Conservation (phyloP, 2,888 invertebrate genomes). For the Clunio marinus region DNA sequence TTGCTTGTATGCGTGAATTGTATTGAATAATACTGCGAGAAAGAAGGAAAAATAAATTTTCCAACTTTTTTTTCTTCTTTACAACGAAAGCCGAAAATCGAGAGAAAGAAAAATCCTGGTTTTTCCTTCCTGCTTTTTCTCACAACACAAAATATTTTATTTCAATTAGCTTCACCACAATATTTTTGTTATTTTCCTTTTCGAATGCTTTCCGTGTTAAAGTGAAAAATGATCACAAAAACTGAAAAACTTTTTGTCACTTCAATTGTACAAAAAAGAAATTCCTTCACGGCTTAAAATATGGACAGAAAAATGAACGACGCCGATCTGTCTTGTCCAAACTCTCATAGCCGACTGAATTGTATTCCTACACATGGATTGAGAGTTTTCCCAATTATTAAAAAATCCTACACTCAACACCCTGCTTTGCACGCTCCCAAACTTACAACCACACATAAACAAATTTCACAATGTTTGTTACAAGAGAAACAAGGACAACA, state of each 20-base stretch:
- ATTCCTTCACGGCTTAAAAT: slow-evolving; percentile 35
- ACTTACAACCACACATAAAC: background rate
- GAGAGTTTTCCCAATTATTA: background rate
- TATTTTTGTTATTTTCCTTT: slow-evolving; percentile 28
- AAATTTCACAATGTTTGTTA: background rate
- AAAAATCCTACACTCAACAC: background rate
- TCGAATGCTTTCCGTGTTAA: too few species aligned
- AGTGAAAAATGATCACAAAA: background rate
- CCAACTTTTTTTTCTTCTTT: slow-evolving; percentile 21
- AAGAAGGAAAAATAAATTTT: slow-evolving; percentile 20
- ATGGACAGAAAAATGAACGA: background rate
- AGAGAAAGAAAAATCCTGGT: background rate
- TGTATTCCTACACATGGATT: background rate
- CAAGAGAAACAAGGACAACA: slow-evolving; percentile 1
- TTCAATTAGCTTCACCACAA: slow-evolving; percentile 31
- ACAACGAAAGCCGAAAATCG: slow-evolving; percentile 11
- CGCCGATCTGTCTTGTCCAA: slow-evolving; percentile 22
- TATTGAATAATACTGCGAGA: slow-evolving; percentile 31
- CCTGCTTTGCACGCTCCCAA: background rate
- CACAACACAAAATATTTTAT: background rate
- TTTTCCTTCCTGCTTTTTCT: background rate
- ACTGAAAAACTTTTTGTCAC: slow-evolving; percentile 4
- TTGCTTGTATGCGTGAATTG: slow-evolving; percentile 16
- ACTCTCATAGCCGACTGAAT: slow-evolving; percentile 27
- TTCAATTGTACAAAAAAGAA: background rate